Evolutionary conservation across 2,797 vertebrate genomes (phyloP), one percentile per base, ranked within the genome.

Genomic region (Oreortyx pictus): DNA sequence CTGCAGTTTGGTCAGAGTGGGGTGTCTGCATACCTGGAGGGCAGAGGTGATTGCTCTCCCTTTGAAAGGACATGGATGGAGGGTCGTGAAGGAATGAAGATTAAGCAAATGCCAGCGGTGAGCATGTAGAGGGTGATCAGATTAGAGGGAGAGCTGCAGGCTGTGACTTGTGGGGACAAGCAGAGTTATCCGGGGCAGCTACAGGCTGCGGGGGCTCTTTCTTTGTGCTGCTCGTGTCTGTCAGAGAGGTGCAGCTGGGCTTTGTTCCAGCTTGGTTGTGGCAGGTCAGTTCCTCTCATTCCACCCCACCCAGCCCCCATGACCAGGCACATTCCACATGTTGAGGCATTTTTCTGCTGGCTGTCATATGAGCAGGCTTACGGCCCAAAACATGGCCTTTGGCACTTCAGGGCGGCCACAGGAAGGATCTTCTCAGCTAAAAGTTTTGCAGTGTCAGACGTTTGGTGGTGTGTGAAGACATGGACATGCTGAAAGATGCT

Each of bases 1-100:
- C 59, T 85, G 41, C 7, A 8, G 31, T 78, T 41, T 35, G 62
- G 81, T 78, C 59, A 78, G 65, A 82, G 85, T 33, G 64, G 37
- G 70, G 76, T 6, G 79, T 16, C 75, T 86, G 76, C 73, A 83
- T 88, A 68, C 73, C 96, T 3, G 0, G 70, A 89, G 93, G 96
- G 90, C 15, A 91, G 31, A 89, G 31, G 74, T 94, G 89, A 92
- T 81, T 90, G 89, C 85, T 86, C 10, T 93, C 31, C 20, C 77
- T 89, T 92, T 93, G 77, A 93, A 95, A 79, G 77, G 82, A 70
- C 70, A 43, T 62, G 71, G 77, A 84, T 49, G 80, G 92, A 92
- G 82, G 47, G 75, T 73, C 85, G 35, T 50, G 76, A 86, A 96
- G 92, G 89, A 80, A 96, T 92, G 96, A 89, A 56, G 95, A 93